Conservation (phyloP, 2,888 invertebrate genomes). For the Halocaridina rubra region DNA sequence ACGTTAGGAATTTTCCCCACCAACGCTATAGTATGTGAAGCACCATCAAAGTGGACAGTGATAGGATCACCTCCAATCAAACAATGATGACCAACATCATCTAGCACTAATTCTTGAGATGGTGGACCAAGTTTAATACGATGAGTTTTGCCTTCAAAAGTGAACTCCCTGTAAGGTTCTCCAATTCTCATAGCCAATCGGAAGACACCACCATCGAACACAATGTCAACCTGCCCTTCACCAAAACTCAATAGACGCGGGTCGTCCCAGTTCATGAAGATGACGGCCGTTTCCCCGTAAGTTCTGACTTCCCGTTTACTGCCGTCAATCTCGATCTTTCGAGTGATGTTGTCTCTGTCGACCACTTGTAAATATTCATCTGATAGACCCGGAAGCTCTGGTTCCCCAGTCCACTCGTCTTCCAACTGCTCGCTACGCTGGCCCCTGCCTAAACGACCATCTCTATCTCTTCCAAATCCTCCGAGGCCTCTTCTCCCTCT, state of each 20-base stretch:
- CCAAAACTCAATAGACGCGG: conserved; percentile 87
- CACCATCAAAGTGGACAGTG: conserved; percentile 81
- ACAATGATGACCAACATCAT: conserved; percentile 89
- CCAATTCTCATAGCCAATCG: conserved; percentile 78
- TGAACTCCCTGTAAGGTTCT: conserved; percentile 81
- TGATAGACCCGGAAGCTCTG: conserved; percentile 49
- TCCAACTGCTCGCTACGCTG: conserved; percentile 26
- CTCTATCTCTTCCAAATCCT: neutral
- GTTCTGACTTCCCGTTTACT: conserved; percentile 84
- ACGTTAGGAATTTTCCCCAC: conserved; percentile 95
- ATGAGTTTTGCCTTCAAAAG: conserved; percentile 79
- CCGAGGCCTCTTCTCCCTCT: conserved; percentile 3
- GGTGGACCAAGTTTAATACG: conserved; percentile 91
- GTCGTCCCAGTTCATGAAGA: conserved; percentile 87
- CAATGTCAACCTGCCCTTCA: conserved; percentile 78
- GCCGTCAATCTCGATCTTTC: conserved; percentile 76
- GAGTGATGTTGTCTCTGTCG: conserved; percentile 49
- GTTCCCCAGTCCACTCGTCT: conserved; percentile 61
- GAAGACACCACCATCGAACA: conserved; percentile 79
- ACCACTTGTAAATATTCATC: conserved; percentile 49
- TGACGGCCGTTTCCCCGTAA: conserved; percentile 86
- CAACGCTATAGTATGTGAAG: conserved; percentile 81
- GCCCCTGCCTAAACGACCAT: conserved; percentile 18
- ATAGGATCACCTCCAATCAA: conserved; percentile 91
- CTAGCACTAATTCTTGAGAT: conserved; percentile 89